These are phyloP conservation scores for Myoxocephalus aenaeus DNA, from an alignment of 2,797 vertebrate genomes.

Conservation along the genomic window DNA sequence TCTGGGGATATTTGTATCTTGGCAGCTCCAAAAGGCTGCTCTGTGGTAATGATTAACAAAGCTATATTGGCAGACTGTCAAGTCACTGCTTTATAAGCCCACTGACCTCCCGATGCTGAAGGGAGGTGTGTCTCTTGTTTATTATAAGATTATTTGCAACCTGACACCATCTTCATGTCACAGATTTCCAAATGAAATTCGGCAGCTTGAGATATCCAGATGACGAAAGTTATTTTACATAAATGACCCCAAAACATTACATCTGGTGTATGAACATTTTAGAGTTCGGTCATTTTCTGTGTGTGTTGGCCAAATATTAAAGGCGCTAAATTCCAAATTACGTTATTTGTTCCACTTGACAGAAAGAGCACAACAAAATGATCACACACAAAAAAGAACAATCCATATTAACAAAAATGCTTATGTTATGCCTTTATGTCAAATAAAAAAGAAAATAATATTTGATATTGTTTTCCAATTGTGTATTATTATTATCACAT, in stretches of 20 bases:
- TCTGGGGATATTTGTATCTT: not conserved
- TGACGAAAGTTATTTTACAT: constrained; percentile 7
- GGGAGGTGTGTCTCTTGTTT: not conserved
- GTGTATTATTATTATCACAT: not conserved
- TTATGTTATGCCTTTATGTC: not conserved
- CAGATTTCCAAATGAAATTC: not conserved
- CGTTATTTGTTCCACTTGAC: no score
- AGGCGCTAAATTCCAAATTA: no score
- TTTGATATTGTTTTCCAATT: not conserved
- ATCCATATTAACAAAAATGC: not conserved
- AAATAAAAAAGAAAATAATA: not conserved
- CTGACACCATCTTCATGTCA: not conserved
- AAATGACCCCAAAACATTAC: not conserved
- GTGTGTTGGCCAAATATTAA: not conserved
- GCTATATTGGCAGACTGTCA: not conserved
- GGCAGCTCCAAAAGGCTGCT: not conserved
- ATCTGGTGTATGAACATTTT: not conserved
- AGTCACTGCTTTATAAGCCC: not conserved
- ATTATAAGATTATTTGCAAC: not conserved
- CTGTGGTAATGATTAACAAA: constrained; percentile 22
- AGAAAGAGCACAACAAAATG: not conserved
- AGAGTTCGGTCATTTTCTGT: not conserved
- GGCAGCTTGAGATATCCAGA: not conserved
- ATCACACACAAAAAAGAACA: not conserved
- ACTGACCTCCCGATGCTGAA: not conserved